A percentile compares a stretch with the other conserved stretches of the same genome.
Conservation (phyloP, 1,140 invertebrate genomes). For the Caenorhabditis tropicalis region DNA sequence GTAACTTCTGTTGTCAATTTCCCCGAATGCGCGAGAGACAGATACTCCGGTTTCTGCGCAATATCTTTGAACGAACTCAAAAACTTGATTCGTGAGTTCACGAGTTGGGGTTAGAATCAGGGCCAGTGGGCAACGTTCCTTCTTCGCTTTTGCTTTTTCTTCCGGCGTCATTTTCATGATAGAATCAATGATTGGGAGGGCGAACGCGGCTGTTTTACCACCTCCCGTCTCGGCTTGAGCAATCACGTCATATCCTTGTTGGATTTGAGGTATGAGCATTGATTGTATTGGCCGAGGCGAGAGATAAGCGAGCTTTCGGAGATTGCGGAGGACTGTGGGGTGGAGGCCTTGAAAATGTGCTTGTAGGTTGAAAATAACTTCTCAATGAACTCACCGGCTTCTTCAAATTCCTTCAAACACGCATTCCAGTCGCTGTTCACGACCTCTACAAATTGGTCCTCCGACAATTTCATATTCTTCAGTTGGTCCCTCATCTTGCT, state of each 20-base stretch:
- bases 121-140: slow-evolving; percentile 61
- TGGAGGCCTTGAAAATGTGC: no score
- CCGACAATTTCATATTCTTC: no score
- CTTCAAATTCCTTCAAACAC: no score
- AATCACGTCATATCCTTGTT: slow-evolving; percentile 64
- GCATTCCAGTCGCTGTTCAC: no score
- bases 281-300: not conserved
- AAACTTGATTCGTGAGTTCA: slow-evolving; percentile 70
- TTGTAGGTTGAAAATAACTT: no score
- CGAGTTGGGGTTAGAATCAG: slow-evolving; percentile 68
- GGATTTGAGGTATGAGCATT: slow-evolving; percentile 61
- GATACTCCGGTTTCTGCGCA: not conserved
- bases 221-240: slow-evolving; percentile 70
- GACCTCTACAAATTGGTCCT: no score
- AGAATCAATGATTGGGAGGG: slow-evolving; percentile 66
- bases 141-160: slow-evolving; percentile 49
- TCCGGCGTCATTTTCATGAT: not conserved
- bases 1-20: not conserved
- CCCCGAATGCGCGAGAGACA: not conserved
- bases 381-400: no score
- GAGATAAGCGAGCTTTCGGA: not conserved
- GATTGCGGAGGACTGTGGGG: no score
- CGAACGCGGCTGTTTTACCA: slow-evolving; percentile 70
- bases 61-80: slow-evolving; percentile 46
- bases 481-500: no score